Evolutionary conservation across 2,113 vertebrate genomes (phyloP), one percentile per base, ranked within the genome.

Genomic region (Cyprinus carpio): DNA sequence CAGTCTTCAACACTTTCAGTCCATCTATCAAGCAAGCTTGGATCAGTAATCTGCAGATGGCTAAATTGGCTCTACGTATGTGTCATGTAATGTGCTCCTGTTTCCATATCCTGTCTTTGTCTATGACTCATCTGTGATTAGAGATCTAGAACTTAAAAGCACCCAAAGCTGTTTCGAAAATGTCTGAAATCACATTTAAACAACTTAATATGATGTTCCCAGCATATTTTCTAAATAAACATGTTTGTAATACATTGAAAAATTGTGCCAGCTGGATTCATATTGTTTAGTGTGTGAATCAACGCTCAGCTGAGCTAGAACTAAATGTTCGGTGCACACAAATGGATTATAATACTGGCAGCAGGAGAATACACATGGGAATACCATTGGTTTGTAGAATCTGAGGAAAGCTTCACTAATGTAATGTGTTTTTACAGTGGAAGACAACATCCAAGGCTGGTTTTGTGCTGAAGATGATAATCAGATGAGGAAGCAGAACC

Each of bases 401-500:
- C 9, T 85, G 62, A 87, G 81, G 81, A 78, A 82, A 10, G 75
- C 58, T 81, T 65, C 23, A 27, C 34, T 65, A 65, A 67, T 71
- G 40, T 49, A 23, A 25, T 13, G 46, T 81, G 46, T 81, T 8
- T 81, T 43, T 62, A 23, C 91, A 99, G 98, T 91, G 67, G 98
- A 99, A 84, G 97, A 99, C 91, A 99, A 99, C 90, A 89, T 96
- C 20, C 92, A 97, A 91, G 98, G 97, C 86, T 99, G 98, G 98
- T 96, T 98, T 93, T 97, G 96, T 83, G 92, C 97, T 71, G 98
- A 99, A 88, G 97, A 99, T 4, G 97, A 98, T n/a, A 98, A 97
- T 91, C 97, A 97, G 88, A 95, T 97, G 3, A 97, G 95, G 87
- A 98, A 96, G 88, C 97, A 98, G 87, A 97, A 97, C 1, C 98